A percentile compares a stretch with the other conserved stretches of the same genome.
phyloP scores from a whole-genome alignment of 2,888 invertebrate species.

The Gastracanthus pulcherrimus region DNA sequence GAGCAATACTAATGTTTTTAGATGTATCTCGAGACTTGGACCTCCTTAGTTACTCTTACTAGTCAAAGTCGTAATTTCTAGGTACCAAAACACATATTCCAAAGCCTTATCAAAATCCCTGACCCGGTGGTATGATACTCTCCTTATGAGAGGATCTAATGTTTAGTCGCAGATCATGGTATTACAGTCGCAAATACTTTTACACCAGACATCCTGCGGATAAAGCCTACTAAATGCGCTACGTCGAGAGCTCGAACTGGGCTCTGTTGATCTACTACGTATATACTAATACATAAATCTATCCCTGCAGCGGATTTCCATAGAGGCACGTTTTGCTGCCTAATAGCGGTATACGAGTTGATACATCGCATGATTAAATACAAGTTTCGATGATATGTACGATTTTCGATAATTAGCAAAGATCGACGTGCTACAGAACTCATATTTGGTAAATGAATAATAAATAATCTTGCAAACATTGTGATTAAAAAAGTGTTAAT shows the following conservation, averaged over 20 bases:
- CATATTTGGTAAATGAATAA: neutral
- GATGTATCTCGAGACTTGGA: too few species aligned
- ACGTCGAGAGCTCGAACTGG: neutral
- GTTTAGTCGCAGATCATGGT: neutral
- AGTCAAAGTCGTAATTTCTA: too few species aligned
- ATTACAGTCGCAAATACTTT: neutral
- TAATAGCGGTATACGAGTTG: neutral
- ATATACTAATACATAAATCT: neutral
- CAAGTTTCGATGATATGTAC: neutral
- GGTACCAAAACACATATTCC: too few species aligned
- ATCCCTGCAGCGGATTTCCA: neutral
- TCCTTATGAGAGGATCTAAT: too few species aligned
- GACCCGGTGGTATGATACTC: too few species aligned
- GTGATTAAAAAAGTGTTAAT: too few species aligned
- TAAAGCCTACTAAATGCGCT: neutral
- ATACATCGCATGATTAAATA: neutral
- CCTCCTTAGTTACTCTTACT: too few species aligned
- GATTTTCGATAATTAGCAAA: neutral
- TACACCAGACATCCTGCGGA: neutral
- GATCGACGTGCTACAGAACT: neutral
- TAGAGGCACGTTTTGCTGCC: slow-evolving; percentile 1
- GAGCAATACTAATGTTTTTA: too few species aligned
- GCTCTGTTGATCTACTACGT: neutral
- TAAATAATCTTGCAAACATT: too few species aligned
- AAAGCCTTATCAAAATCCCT: too few species aligned